phyloP scores from a whole-genome alignment of 2,113 vertebrate species.

The Noctilio leporinus region DNA sequence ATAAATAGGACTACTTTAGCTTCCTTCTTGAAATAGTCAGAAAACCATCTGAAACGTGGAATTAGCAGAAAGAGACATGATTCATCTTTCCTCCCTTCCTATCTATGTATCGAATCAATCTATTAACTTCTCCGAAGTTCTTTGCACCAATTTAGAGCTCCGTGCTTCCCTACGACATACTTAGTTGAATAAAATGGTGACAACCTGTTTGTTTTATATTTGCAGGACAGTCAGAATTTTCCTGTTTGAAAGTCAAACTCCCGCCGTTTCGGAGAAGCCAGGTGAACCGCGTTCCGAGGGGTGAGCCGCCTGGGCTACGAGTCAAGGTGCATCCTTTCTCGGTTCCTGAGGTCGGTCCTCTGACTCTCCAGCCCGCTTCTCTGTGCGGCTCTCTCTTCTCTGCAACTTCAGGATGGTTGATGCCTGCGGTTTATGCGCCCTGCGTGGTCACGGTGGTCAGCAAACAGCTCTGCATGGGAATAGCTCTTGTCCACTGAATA shows the following conservation, averaged over 20 bases:
- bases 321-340: no score
- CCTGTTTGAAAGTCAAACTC: background rate
- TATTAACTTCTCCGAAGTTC: background rate
- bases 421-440: background rate
- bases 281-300: no score
- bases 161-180: background rate
- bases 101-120: background rate
- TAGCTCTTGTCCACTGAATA: background rate
- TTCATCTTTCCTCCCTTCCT: background rate
- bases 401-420: background rate
- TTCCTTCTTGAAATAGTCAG: background rate
- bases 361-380: background rate
- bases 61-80: background rate
- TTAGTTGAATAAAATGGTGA: background rate
- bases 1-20: background rate
- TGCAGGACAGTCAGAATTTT: background rate
- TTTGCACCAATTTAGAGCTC: background rate
- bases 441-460: background rate
- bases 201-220: background rate
- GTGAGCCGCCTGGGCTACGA: rapidly evolving
- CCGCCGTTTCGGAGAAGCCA: no score
- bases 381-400: background rate
- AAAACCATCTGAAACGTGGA: background rate
- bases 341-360: background rate
- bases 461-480: no score